Base-by-base conservation (phyloP, 2,888 invertebrate species). In the Leucania comma region DNA sequence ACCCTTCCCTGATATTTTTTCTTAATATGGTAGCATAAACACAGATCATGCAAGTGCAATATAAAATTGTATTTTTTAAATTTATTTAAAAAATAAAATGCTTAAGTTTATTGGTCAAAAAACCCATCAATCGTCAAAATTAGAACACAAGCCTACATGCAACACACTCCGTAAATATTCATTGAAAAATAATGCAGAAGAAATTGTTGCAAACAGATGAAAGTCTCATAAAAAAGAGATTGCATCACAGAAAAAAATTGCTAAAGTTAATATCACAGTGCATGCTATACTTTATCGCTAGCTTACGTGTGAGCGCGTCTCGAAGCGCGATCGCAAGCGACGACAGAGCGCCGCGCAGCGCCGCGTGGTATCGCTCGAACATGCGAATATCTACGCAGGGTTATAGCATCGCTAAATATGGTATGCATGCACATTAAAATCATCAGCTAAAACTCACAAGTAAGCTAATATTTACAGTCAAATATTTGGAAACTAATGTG, bases 231-330 rank as follows among this genome's bases (percentile, higher is more conserved):
- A 42, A 42, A 42, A 0, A 20, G 38, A 42, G 0, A 0, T 48
- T 48, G n/a, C 46, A n/a, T 48, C 1, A n/a, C 12, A 51, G 24
- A 0, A 24, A 63, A 57, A 60, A 6, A 3, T 56, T 46, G 64
- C 46, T 53, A 38, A 62, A 68, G 53, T 68, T 53, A 73, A 24
- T 59, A 32, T 67, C 81, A 84, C 82, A 86, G 81, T 86, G 84
- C 89, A 90, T 90, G 90, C 90, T 75, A 83, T 76, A 65, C 63
- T 79, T 72, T 75, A 57, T 69, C 70, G 71, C 84, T 81, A 83
- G 96, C 97, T 97, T 97, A 98, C 97, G 96, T 94, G 96, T 95
- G 77, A 97, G 96, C 91, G 97, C 97, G 93, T 97, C 96, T 90
- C 97, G 97, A 77, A 98, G 97, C 91, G 97, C 96, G 85, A 96